Evolutionary conservation across 2,888 invertebrate species (phyloP).

Genomic region (Luperina nickerlii): DNA sequence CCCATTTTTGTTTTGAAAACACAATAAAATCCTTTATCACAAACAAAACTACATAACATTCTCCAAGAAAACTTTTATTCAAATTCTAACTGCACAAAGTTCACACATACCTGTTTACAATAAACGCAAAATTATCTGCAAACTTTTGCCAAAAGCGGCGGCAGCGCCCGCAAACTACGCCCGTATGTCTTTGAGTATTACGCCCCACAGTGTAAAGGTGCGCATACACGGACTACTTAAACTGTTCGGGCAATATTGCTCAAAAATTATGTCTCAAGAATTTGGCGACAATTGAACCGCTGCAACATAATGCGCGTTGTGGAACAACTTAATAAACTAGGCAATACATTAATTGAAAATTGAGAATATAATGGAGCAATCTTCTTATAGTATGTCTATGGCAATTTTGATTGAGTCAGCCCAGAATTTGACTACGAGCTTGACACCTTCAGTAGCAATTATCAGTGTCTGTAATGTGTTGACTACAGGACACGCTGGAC

Average conservation of each 20-base stretch:
- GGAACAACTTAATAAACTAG: neutral
- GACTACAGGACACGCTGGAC: too few relatives aligned
- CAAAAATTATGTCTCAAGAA: neutral
- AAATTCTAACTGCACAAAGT: conserved; percentile 30
- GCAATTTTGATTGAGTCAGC: neutral
- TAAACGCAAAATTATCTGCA: conserved; percentile 62
- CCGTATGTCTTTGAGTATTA: conserved; percentile 63
- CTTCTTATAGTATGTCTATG: neutral
- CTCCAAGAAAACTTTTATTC: conserved; percentile 25
- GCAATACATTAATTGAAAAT: neutral
- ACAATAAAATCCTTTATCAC: conserved; percentile 1
- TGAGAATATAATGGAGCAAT: neutral
- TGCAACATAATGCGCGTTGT: neutral
- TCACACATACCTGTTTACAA: conserved; percentile 33
- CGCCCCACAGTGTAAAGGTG: conserved; percentile 22
- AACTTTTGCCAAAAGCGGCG: conserved; percentile 52
- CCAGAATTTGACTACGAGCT: too few relatives aligned
- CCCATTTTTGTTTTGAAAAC: neutral
- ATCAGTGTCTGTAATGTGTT: neutral
- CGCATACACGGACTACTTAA: conserved; percentile 6
- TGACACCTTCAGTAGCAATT: too few relatives aligned
- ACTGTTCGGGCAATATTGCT: neutral
- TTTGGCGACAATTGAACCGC: neutral
- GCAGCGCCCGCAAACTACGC: conserved; percentile 39
- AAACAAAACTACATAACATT: conserved; percentile 20